A percentile compares a stretch with the other conserved stretches of the same genome.
Conservation (phyloP, 2,113 vertebrate species). For the Hippocampus guttulatus region DNA sequence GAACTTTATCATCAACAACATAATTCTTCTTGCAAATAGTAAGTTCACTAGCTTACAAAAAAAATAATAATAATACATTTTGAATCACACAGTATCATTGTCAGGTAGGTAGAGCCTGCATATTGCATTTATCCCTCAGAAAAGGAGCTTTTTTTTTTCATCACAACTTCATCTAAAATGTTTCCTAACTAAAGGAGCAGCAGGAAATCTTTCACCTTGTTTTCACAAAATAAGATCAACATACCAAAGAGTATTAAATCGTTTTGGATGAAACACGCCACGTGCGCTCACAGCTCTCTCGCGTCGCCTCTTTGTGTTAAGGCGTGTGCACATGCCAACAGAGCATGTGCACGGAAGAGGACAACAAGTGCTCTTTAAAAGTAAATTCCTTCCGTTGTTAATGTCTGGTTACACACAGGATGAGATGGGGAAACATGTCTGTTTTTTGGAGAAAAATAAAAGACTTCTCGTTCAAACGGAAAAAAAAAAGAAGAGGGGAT, state of each 20-base stretch:
- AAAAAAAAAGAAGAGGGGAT: slow-evolving; percentile 6
- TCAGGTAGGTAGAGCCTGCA: slow-evolving; percentile 42
- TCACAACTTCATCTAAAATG: slow-evolving; percentile 23
- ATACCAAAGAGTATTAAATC: slow-evolving; percentile 21
- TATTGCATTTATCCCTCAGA: slow-evolving; percentile 48
- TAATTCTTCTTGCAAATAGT: slow-evolving; percentile 8
- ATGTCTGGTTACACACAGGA: slow-evolving; percentile 7
- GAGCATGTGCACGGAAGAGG: slow-evolving; percentile 54
- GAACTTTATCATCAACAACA: slow-evolving; percentile 24
- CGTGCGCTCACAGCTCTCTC: slow-evolving; percentile 42
- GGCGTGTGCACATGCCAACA: slow-evolving; percentile 61
- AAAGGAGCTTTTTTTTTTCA: slow-evolving; percentile 22
- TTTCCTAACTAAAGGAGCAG: slow-evolving; percentile 48
- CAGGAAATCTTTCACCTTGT: slow-evolving; percentile 23
- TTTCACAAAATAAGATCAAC: slow-evolving; percentile 39
- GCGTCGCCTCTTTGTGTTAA: slow-evolving; percentile 53
- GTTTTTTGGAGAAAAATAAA: background rate
- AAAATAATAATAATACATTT: background rate
- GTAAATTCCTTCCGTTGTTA: background rate
- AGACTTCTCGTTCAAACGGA: background rate
- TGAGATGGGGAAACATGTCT: slow-evolving; percentile 3
- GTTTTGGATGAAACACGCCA: slow-evolving; percentile 18
- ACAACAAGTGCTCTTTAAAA: slow-evolving; percentile 43
- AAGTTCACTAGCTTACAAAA: slow-evolving; percentile 33
- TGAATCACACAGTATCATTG: slow-evolving; percentile 46